Percentiles rank a stretch among this genome's conserved stretches.
phyloP scores from a whole-genome alignment of 2,113 vertebrate species.

The Datnioides undecimradiatus region DNA sequence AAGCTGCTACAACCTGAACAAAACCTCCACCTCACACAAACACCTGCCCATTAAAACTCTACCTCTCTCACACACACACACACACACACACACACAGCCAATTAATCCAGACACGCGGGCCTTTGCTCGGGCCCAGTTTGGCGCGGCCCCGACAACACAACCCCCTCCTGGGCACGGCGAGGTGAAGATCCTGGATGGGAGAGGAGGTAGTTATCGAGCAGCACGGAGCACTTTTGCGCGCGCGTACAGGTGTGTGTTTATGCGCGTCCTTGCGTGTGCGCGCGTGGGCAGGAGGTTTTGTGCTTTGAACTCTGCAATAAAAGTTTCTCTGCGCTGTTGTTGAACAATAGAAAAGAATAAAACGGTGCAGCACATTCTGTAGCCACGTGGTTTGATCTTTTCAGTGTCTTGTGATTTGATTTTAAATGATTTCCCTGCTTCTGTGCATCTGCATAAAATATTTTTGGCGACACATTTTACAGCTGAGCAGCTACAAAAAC shows the following conservation, averaged over 20 bases:
- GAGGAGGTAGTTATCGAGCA: constrained; percentile 73
- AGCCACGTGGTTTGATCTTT: not conserved
- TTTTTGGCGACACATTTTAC: too few species aligned
- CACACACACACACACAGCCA: constrained; percentile 52
- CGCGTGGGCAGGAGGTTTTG: constrained; percentile 41
- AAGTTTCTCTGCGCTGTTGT: constrained; percentile 52
- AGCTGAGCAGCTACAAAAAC: too few species aligned
- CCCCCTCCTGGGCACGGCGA: constrained; percentile 66
- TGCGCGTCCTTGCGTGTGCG: constrained; percentile 21
- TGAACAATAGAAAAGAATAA: constrained; percentile 34
- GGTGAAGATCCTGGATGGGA: constrained; percentile 70
- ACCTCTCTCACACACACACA: constrained; percentile 20
- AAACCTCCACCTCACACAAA: not conserved
- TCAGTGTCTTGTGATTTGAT: too few species aligned
- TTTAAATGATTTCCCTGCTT: too few species aligned
- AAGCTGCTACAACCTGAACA: not conserved
- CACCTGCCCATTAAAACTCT: not conserved
- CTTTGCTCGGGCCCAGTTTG: constrained; percentile 52
- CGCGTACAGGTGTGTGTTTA: constrained; percentile 22
- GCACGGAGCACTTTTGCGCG: constrained; percentile 36
- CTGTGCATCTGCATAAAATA: too few species aligned
- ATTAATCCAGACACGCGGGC: constrained; percentile 56
- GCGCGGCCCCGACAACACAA: constrained; percentile 54
- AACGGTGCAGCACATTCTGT: not conserved
- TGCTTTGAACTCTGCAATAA: constrained; percentile 57